Conservation (phyloP, 2,797 vertebrate species). For the Scolopax rusticola region DNA sequence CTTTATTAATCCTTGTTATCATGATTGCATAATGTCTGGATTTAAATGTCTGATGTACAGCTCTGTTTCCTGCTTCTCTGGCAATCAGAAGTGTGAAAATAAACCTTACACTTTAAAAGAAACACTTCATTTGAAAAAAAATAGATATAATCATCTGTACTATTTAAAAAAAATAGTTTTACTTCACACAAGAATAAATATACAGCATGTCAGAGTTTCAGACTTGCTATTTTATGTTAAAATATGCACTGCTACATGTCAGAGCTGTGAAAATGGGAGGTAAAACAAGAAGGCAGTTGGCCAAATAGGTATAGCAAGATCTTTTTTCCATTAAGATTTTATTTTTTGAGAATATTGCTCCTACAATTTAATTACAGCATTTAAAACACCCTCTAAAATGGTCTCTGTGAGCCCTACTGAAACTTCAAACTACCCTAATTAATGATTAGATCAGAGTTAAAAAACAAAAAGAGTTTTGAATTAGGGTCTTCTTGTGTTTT, state of each 20-base stretch:
- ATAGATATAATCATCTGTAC: slow-evolving; percentile 63
- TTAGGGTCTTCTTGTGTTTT: slow-evolving; percentile 12
- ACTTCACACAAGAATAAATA: slow-evolving; percentile 75
- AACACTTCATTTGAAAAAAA: slow-evolving; percentile 62
- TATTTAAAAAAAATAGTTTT: slow-evolving; percentile 47
- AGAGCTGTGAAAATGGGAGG: slow-evolving; percentile 75
- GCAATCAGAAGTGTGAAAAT: slow-evolving; percentile 86
- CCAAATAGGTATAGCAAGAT: slow-evolving; percentile 69
- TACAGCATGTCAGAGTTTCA: slow-evolving; percentile 73
- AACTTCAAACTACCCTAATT: slow-evolving; percentile 71
- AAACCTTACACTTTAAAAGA: slow-evolving; percentile 79
- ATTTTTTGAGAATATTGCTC: slow-evolving; percentile 69
- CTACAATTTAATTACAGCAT: slow-evolving; percentile 74
- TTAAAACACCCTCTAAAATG: slow-evolving; percentile 71
- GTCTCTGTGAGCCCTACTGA: slow-evolving; percentile 36
- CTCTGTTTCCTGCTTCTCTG: slow-evolving; percentile 70
- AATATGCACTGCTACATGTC: slow-evolving; percentile 80
- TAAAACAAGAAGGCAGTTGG: slow-evolving; percentile 76
- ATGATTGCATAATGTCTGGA: slow-evolving; percentile 78
- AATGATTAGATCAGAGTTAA: slow-evolving; percentile 64
- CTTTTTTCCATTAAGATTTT: slow-evolving; percentile 54
- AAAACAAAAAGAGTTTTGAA: slow-evolving; percentile 34
- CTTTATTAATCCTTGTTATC: slow-evolving; percentile 81
- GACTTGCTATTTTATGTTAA: slow-evolving; percentile 75
- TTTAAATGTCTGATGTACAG: slow-evolving; percentile 71